Base-by-base conservation (phyloP, 2,113 vertebrate species). In the Scophthalmus maximus region DNA sequence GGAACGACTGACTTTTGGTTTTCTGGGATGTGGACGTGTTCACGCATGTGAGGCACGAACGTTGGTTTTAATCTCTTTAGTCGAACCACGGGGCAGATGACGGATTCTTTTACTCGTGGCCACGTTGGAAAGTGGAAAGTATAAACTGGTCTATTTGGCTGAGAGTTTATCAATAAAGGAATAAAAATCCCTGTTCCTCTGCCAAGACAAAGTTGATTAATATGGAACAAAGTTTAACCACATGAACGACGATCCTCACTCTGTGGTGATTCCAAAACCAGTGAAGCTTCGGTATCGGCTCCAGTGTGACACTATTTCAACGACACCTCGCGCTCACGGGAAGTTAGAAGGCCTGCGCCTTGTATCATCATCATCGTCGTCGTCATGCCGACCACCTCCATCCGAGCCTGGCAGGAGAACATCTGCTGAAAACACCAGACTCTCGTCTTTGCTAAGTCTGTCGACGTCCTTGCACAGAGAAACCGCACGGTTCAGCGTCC, bases 381-480 rank as follows among this genome's bases (percentile, higher is more conserved):
- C 47, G 47, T n/a, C 32, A 34, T 6, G 47, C 47, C 23, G 46
- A 5, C 22, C 49, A 15, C 61, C 68, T 86, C 73, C 49, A 27
- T 68, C 61, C 30, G 17, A 77, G 34, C 26, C 34, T 57, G 69
- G 68, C 59, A 51, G 76, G n/a, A 36, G 40, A 66, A 74, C 78
- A 76, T 88, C 86, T 84, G 84, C 8, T 87, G 87, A 82, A 90
- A 88, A n/a, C n/a, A n/a, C 63, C 17, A 57, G 83, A 85, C 32
- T 68, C 88, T 30, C 14, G 76, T 61, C 49, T n/a, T n/a, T 59
- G 76, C 73, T 73, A 78, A 72, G 56, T 60, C 73, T 34, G 59
- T 44, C 20, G n/a, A n/a, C n/a, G 63, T 73, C 79, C 80, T 65
- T 77, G 81, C 83, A 74, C 66, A 73, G n/a, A n/a, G n/a, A n/a